Base-by-base conservation (phyloP, 2,113 vertebrate species). In the Muntiacus muntjak region DNA sequence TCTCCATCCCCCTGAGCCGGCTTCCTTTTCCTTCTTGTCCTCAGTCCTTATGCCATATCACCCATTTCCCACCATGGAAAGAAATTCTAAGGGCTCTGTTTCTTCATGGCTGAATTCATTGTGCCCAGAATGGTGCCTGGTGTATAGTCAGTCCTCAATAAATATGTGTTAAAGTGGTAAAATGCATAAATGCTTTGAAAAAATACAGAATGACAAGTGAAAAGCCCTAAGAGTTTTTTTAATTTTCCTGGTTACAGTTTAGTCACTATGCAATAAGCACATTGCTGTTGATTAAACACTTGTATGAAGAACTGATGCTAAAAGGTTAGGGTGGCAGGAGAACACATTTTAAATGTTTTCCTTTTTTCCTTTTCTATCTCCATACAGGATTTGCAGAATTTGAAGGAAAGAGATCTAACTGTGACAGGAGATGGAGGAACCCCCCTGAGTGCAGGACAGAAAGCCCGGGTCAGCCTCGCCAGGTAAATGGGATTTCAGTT, bases 401-500 rank as follows among this genome's bases (percentile, higher is more conserved):
- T 99, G 97, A 98, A 99, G 21, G 98, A 99, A 30, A 99, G 99
- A 19, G 99, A 99, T 97, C 84, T 99, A 94, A 99, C 99, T 1
- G 93, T 99, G 71, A 99, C 99, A 52, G 99, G 99, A 95, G 99
- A 99, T 98, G 98, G 99, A 94, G 99, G 99, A 86, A 98, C 99
- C 93, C 99, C 99, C 0, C 98, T 99, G 90, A 99, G 99, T 0
- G 99, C 99, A 87, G 99, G 99, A 64, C 99, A 99, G 98, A 99
- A 99, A 95, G 99, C 99, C 2, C 99, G 99, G 67, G 98, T 99
- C 91, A 99, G 99, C 98, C 98, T 99, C 2, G 99, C 99, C 89
- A 99, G 99, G 99, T 99, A 94, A 97, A 36, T 92, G 2, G 0
- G 0, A 1, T 57, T 82, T 71, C 85, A 0, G 19, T 16, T 60